phyloP scores from a whole-genome alignment of 37 sponge, comb jelly and placozoan genomes.

The Ianthella basta region DNA sequence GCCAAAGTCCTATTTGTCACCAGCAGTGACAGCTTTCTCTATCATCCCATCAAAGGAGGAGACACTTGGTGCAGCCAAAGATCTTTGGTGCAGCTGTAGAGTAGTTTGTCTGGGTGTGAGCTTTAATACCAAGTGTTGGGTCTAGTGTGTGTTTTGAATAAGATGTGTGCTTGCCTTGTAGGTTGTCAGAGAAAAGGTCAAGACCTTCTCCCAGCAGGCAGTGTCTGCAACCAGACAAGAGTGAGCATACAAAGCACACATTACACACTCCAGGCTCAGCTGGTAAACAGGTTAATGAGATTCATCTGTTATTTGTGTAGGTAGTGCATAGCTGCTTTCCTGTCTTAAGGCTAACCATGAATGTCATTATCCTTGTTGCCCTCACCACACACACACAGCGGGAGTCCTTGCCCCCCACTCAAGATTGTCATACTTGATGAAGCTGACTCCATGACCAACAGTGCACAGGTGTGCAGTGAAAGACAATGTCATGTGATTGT shows the following conservation, averaged over 20 bases:
- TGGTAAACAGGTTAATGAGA: not conserved
- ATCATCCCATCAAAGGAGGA: too few species aligned
- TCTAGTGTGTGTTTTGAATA: too few species aligned
- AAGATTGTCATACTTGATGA: conserved; percentile 97
- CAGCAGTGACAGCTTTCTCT: too few species aligned
- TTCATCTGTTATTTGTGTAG: conserved; percentile 20
- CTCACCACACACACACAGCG: conserved; percentile 52
- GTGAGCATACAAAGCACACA: conserved; percentile 35
- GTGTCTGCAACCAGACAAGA: conserved; percentile 63
- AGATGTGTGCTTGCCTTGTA: conserved; percentile 20
- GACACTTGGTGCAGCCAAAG: too few species aligned
- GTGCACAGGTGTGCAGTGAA: conserved; percentile 77
- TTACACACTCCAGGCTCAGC: too few species aligned
- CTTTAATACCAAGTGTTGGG: too few species aligned
- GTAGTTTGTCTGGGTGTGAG: too few species aligned
- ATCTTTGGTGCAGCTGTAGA: too few species aligned
- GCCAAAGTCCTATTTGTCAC: too few species aligned
- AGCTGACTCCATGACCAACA: conserved; percentile 96
- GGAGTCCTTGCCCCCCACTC: conserved; percentile 83
- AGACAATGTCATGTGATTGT: not conserved
- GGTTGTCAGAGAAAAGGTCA: conserved; percentile 97
- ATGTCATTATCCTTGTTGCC: not conserved
- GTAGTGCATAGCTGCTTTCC: not conserved
- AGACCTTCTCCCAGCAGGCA: conserved; percentile 85
- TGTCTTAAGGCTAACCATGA: not conserved